phyloP scores from a whole-genome alignment of 2,797 vertebrate species.

The Silurus lanzhouensis region DNA sequence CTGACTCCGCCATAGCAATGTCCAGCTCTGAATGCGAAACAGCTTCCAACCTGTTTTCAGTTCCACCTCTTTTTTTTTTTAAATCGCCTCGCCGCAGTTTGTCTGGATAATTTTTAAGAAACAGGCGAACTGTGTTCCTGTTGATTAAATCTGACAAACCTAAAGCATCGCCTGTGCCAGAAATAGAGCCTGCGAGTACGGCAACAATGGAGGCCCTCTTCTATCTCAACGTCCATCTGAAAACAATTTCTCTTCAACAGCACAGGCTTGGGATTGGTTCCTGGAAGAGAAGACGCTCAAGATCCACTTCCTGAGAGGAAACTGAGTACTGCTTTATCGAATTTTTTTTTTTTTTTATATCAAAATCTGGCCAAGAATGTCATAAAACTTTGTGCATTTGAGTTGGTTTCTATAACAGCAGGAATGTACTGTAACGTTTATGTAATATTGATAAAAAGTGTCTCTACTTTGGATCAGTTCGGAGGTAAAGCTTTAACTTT shows the following conservation, averaged over 20 bases:
- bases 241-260: conserved; percentile 45
- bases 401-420: background rate
- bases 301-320: conserved; percentile 28
- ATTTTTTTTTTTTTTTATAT: background rate
- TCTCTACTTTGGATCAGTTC: background rate
- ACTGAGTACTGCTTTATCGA: background rate
- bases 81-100: conserved; percentile 11
- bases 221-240: conserved; percentile 43
- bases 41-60: conserved; percentile 27
- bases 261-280: conserved; percentile 44
- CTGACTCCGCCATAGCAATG: background rate
- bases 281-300: conserved; percentile 10
- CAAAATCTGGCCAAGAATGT: background rate
- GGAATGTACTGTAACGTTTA: background rate
- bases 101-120: conserved; percentile 29
- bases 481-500: background rate
- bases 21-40: background rate
- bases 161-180: conserved; percentile 1
- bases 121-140: conserved; percentile 19
- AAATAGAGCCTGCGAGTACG: conserved; percentile 77
- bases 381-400: background rate
- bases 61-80: conserved; percentile 15
- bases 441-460: background rate
- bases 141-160: conserved; percentile 40
- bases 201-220: conserved; percentile 78